phyloP scores from a whole-genome alignment of 2,888 invertebrate genomes.

The Philopedon plagiatum region DNA sequence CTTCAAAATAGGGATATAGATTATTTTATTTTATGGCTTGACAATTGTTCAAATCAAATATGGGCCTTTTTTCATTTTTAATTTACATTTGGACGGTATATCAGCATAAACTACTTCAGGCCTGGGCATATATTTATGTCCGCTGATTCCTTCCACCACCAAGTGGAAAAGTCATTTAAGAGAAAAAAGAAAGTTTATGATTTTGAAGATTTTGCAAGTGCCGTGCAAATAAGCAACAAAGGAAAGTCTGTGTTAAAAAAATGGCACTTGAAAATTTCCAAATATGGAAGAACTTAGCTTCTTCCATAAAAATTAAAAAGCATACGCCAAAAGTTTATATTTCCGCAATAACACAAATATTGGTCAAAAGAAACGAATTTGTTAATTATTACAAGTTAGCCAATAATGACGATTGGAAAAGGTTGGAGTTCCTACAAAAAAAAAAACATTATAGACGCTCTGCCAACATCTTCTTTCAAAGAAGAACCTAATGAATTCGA shows the following conservation, averaged over 20 bases:
- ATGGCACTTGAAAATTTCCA: slow-evolving; percentile 1
- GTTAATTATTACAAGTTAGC: too few relatives aligned
- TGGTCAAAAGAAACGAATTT: too few relatives aligned
- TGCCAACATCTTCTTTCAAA: too few relatives aligned
- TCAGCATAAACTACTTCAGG: slow-evolving; percentile 22
- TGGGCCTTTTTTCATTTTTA: slow-evolving; percentile 32
- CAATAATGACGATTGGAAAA: too few relatives aligned
- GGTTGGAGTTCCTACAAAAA: too few relatives aligned
- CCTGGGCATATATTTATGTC: too few relatives aligned
- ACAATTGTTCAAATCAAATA: slow-evolving; percentile 26
- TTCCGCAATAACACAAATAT: slow-evolving; percentile 1
- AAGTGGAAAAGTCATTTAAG: slow-evolving; percentile 19
- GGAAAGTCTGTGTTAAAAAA: slow-evolving; percentile 9
- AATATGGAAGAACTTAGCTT: neutral
- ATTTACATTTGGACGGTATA: slow-evolving; percentile 19
- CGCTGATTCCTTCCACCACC: slow-evolving; percentile 32
- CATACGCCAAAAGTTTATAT: neutral
- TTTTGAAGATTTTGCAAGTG: slow-evolving; percentile 3
- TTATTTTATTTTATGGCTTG: slow-evolving; percentile 51
- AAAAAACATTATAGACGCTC: too few relatives aligned
- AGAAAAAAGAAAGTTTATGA: neutral
- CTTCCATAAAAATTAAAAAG: slow-evolving; percentile 11
- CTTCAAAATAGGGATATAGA: slow-evolving; percentile 45
- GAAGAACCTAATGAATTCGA: too few relatives aligned
- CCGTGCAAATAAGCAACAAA: neutral